Conservation (phyloP, 1,140 invertebrate genomes). For the Drosophila asahinai region DNA sequence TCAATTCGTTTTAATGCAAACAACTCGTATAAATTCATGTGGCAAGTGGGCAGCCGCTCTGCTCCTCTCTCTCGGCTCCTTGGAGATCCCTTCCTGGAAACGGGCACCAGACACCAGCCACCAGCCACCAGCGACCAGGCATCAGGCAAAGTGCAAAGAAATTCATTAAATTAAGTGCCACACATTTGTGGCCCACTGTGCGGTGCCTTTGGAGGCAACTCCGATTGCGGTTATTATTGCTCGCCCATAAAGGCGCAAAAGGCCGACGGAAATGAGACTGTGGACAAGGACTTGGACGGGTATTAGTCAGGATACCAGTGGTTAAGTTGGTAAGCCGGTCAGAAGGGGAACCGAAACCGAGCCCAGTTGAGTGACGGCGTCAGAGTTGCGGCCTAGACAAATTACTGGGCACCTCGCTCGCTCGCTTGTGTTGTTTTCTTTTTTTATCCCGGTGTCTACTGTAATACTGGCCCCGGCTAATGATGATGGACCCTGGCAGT, state of each 20-base stretch:
- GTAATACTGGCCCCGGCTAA: slow-evolving; percentile 40
- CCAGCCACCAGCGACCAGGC: neutral
- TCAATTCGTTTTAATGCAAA: slow-evolving; percentile 83
- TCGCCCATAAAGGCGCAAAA: slow-evolving; percentile 43
- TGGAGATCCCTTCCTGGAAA: slow-evolving; percentile 36
- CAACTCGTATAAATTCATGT: slow-evolving; percentile 83
- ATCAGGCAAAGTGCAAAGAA: slow-evolving; percentile 77
- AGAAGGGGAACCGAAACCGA: neutral
- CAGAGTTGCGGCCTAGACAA: slow-evolving; percentile 48
- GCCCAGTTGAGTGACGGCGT: slow-evolving; percentile 53
- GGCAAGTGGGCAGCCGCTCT: slow-evolving; percentile 59
- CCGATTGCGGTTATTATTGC: slow-evolving; percentile 62
- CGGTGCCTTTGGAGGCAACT: slow-evolving; percentile 47
- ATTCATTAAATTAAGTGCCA: slow-evolving; percentile 83
- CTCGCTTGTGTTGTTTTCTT: neutral
- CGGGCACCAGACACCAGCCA: neutral
- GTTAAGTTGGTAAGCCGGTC: neutral
- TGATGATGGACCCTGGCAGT: slow-evolving; percentile 39
- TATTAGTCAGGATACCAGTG: slow-evolving; percentile 16
- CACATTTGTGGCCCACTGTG: slow-evolving; percentile 80
- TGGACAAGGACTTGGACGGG: slow-evolving; percentile 19
- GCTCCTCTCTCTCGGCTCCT: neutral
- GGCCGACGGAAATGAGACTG: slow-evolving; percentile 33
- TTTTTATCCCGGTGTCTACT: slow-evolving; percentile 32
- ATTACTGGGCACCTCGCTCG: slow-evolving; percentile 47